phyloP scores from a whole-genome alignment of 1,140 invertebrate genomes.

The Halesus radiatus region DNA sequence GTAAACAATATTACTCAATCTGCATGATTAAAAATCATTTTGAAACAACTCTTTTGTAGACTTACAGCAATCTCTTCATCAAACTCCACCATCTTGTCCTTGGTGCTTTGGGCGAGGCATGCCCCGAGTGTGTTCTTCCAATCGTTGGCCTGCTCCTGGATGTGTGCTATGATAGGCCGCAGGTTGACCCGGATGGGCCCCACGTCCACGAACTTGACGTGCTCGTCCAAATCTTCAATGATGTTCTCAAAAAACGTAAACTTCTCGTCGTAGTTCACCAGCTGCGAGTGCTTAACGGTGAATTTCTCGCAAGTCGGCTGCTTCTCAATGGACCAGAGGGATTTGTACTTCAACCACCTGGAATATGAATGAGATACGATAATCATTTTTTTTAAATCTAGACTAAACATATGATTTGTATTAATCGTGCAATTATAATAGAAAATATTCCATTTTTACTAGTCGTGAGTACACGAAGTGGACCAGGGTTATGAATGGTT shows the following conservation, averaged over 20 bases:
- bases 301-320: conserved; percentile 81
- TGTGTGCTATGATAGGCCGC: conserved; percentile 73
- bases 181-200: conserved; percentile 79
- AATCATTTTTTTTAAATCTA: too few species aligned
- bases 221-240: conserved; percentile 77
- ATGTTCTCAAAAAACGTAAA: conserved; percentile 86
- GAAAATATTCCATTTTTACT: too few species aligned
- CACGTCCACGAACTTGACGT: conserved; percentile 74
- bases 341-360: conserved; percentile 83
- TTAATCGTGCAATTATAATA: too few species aligned
- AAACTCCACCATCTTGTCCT: conserved; percentile 75
- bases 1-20: too few species aligned
- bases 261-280: conserved; percentile 85
- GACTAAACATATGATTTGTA: too few species aligned
- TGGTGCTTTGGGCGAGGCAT: conserved; percentile 72
- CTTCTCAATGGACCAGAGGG: conserved; percentile 88
- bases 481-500: too few species aligned
- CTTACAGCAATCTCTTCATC: conserved; percentile 73
- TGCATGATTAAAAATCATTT: too few species aligned
- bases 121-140: conserved; percentile 80
- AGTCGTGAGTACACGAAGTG: too few species aligned
- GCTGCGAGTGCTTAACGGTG: conserved; percentile 77
- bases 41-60: conserved; percentile 5
- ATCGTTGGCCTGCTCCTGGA: conserved; percentile 77
- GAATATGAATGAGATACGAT: background rate